Percentiles rank a stretch among this genome's conserved stretches.
phyloP scores from a whole-genome alignment of 2,113 vertebrate genomes.

The Struthidea cinerea region DNA sequence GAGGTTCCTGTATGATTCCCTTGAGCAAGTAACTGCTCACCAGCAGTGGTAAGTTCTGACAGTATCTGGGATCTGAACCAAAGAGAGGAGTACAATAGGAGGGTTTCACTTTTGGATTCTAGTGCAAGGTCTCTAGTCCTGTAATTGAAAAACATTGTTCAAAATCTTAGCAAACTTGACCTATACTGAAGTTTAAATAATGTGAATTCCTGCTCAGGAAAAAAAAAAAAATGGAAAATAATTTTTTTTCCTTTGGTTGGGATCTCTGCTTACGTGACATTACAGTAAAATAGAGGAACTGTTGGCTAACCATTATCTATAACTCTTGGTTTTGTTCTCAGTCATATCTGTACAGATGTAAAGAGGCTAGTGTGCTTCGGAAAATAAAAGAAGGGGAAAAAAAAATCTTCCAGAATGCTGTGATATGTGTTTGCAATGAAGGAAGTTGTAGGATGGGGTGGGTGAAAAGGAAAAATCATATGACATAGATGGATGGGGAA shows the following conservation, averaged over 20 bases:
- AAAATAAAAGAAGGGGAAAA: neutral
- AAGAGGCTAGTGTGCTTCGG: neutral
- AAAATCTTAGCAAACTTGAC: neutral
- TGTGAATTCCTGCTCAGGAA: neutral
- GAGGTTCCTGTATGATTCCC: neutral
- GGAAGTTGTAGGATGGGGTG: neutral
- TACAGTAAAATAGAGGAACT: neutral
- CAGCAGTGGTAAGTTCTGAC: neutral
- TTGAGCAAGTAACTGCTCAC: fast-evolving
- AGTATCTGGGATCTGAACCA: neutral
- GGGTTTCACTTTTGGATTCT: neutral
- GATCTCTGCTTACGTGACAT: neutral
- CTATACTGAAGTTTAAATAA: neutral
- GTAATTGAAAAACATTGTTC: neutral
- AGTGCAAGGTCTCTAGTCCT: neutral
- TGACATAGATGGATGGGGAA: neutral
- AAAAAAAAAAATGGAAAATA: neutral
- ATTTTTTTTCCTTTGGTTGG: neutral
- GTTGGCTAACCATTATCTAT: neutral
- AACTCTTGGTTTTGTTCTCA: neutral
- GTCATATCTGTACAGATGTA: neutral
- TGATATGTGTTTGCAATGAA: neutral
- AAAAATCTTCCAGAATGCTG: neutral
- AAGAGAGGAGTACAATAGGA: neutral
- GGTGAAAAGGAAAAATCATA: neutral